Base-by-base conservation (phyloP, 2,797 vertebrate genomes). In the Stomatorhinus walkeri region DNA sequence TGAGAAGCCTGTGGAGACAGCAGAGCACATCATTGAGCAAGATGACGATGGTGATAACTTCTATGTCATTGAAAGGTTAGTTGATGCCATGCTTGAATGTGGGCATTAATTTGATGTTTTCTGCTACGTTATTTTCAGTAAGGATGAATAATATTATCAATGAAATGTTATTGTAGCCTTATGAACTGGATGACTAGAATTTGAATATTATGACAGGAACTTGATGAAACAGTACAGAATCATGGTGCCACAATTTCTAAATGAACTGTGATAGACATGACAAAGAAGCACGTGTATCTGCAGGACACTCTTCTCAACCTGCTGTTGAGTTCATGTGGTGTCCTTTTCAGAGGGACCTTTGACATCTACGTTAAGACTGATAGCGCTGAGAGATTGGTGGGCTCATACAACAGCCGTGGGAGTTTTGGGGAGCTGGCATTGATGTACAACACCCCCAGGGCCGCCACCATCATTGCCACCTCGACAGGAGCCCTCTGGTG, bases 401-500 rank as follows among this genome's bases (percentile, higher is more conserved):
- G 98, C 89, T 95, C 95, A 88, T 99, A 99, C 6, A 96, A 99
- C 93, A 97, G 98, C 92, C 98, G 94, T 2, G 98, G 98, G 88
- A 98, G 98, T 92, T 99, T 99, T 89, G 98, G 98, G 72, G 98
- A 99, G 89, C 95, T 99, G 88, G 98, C 98, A 0, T 94, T 99
- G 92, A 99, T 99, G 98, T 99, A 99, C 95, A 99, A 99, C 94
- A 99, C 98, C 87, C 97, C 97, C 0, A 95, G 98, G 91, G 97
- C 98, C 87, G 98, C 98, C 56, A 99, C 98, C 24, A 98, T 99
- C 89, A 90, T 97, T 0, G 97, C 97, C 22, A 96, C 94, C 9
- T 95, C 97, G 90, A 96, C 97, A 19, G 98, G 98, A 59, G 94
- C 98, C 88, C 96, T 99, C 28, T 99, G 98, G 98, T 97, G 96